Evolutionary conservation across 30 jellyfish, hydroid and myxozoan genomes (phyloP).

Genomic region (Hydractinia echinata): DNA sequence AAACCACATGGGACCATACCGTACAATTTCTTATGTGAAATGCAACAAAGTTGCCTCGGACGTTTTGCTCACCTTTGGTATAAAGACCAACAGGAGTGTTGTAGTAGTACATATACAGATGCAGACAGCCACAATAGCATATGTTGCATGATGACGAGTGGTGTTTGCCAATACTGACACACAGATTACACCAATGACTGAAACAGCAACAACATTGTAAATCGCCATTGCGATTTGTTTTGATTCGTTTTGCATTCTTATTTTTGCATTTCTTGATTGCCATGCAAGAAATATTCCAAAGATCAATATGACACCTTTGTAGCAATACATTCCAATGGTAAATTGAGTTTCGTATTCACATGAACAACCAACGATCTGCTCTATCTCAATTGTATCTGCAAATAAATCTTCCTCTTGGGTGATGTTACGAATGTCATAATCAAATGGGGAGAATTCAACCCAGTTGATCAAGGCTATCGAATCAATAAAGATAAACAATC

Average conservation of each 20-base stretch:
- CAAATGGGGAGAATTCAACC: constrained; percentile 33
- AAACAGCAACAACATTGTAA: constrained; percentile 81
- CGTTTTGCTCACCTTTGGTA: constrained; percentile 67
- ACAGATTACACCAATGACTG: constrained; percentile 82
- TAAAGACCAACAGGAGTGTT: constrained; percentile 69
- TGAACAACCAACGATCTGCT: constrained; percentile 28
- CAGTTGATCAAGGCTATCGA: constrained; percentile 3
- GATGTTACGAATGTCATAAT: neutral
- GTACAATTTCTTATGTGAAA: too few species aligned
- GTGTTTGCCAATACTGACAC: constrained; percentile 67
- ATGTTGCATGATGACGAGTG: constrained; percentile 51
- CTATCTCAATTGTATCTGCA: constrained; percentile 24
- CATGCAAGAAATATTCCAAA: constrained; percentile 85
- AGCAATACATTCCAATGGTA: constrained; percentile 37
- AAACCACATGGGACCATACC: too few species aligned
- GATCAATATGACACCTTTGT: constrained; percentile 58
- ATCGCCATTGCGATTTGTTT: constrained; percentile 86
- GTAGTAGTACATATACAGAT: constrained; percentile 82
- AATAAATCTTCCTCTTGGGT: constrained; percentile 11
- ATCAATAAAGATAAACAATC: constrained; percentile 16
- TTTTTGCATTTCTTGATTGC: constrained; percentile 70
- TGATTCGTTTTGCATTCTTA: constrained; percentile 65
- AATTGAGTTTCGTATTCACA: constrained; percentile 22
- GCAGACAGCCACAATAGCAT: constrained; percentile 67
- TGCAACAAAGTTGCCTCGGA: too few species aligned